These are phyloP conservation scores for Lamellibrachia luymesi DNA, from an alignment of 1,140 invertebrate genomes.

Conservation along the genomic window DNA sequence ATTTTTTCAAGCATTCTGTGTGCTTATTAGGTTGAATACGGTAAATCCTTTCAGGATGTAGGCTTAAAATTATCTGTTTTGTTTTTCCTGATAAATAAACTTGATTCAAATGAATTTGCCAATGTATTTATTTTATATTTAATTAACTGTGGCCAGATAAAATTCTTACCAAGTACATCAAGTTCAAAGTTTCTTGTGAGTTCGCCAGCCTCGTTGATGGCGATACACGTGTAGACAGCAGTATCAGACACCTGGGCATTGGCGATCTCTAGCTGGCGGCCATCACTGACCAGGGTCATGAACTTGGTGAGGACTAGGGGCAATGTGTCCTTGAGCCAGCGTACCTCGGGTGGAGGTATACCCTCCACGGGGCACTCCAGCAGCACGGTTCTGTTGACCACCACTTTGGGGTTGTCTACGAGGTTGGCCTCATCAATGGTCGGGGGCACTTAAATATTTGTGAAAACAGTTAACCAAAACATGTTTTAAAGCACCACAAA, in stretches of 20 bases:
- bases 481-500: too few species aligned
- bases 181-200: constrained; percentile 57
- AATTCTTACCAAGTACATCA: constrained; percentile 58
- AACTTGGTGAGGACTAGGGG: constrained; percentile 29
- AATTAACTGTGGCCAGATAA: too few species aligned
- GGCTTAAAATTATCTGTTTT: too few species aligned
- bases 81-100: too few species aligned
- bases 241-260: constrained; percentile 38
- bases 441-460: constrained; percentile 51
- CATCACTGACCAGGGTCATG: constrained; percentile 35
- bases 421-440: constrained; percentile 61
- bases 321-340: constrained; percentile 48
- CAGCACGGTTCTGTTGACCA: constrained; percentile 46
- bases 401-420: constrained; percentile 51
- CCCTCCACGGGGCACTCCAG: constrained; percentile 59
- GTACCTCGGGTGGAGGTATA: constrained; percentile 53
- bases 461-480: too few species aligned
- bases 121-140: too few species aligned
- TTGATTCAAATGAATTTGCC: too few species aligned
- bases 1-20: too few species aligned
- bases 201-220: constrained; percentile 53
- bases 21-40: too few species aligned
- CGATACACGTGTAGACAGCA: constrained; percentile 56
- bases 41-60: too few species aligned
- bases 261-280: constrained; percentile 39